Evolutionary conservation across 92 coral and sea anemone genomes (phyloP), one percentile per base, ranked within the genome.

Genomic region (Galaxea fascicularis): DNA sequence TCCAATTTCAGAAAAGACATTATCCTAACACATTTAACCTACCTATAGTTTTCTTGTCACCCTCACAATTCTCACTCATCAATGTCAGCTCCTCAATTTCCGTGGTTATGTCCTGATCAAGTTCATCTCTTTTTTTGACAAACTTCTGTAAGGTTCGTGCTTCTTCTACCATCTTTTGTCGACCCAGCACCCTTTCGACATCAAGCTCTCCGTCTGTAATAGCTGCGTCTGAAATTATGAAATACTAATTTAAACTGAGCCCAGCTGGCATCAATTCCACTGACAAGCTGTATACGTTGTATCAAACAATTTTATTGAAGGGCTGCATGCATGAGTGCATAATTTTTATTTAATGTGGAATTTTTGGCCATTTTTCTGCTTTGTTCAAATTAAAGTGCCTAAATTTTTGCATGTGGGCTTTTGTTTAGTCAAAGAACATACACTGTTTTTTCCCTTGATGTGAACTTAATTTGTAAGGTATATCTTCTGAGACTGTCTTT

Each of bases 61-160:
- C 84, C 76, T 91, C 97, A 82, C 97, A 91, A 85, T 93, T 91
- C 82, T 88, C 93, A 79, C 91, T 86, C 93, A 94, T 94, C 85
- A 83, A 39, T 71, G 65, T 84, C 62, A 93, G 80, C 57, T 86
- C 95, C 13, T 65, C 66, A 71, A 94, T 81, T 77, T 94, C 95
- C 52, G 71, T 72, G 79, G 90, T 90, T 67, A 92, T 90, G n/a
- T 85, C 65, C 30, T 72, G 70, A 29, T 94, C 95, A 5, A 86
- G 88, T 9, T 91, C 93, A 8, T 91, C 69, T 47, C 73, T 94
- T 72, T 92, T 79, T 22, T 84, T 82, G 25, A 70, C 59, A 70
- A 94, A 90, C 85, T 85, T 89, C 16, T 76, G 76, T 45, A 94
- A 49, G 18, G 92, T 58, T 80, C 91, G 90, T 49, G 84, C 95